Evolutionary conservation across 2,888 invertebrate species (phyloP).

Genomic region (Netelia virgata): DNA sequence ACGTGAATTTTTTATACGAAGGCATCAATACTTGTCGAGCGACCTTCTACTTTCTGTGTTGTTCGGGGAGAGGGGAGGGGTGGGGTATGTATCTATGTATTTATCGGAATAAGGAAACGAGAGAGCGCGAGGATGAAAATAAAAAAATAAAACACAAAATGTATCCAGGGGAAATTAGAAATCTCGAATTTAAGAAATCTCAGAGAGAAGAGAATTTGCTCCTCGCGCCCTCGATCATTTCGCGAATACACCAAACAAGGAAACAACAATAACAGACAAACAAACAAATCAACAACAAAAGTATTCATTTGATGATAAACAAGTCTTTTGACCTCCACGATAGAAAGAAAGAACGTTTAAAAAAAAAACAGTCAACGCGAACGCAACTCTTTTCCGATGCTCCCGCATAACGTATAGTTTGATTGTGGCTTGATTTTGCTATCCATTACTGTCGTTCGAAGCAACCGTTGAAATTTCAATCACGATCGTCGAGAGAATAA

Average conservation of each 20-base stretch:
- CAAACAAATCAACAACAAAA: not conserved
- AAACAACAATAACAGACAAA: constrained; percentile 25
- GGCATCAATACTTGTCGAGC: constrained; percentile 71
- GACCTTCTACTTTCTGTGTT: constrained; percentile 67
- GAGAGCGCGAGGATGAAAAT: not conserved
- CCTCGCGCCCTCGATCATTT: constrained; percentile 33
- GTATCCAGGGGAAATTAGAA: not conserved
- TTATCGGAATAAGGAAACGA: not conserved
- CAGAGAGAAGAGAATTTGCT: constrained; percentile 29
- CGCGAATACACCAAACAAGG: constrained; percentile 40
- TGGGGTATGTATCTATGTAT: no score
- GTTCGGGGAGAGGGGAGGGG: constrained; percentile 31
- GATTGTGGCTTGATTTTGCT: constrained; percentile 84
- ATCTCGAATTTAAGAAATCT: not conserved
- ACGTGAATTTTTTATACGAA: constrained; percentile 70
- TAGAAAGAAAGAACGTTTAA: constrained; percentile 5
- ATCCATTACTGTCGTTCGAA: constrained; percentile 79
- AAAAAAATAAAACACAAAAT: not conserved
- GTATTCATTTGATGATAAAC: constrained; percentile 39
- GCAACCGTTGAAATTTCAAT: constrained; percentile 84
- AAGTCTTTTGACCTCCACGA: constrained; percentile 54
- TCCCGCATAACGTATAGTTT: constrained; percentile 67
- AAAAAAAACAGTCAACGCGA: constrained; percentile 21
- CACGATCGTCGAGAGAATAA: constrained; percentile 70
- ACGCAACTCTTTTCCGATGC: constrained; percentile 59